A percentile compares a stretch with the other conserved stretches of the same genome.
These are phyloP conservation scores for Geopemphigus sp. DNA, from an alignment of 1,140 invertebrate species.

Conservation along the genomic window DNA sequence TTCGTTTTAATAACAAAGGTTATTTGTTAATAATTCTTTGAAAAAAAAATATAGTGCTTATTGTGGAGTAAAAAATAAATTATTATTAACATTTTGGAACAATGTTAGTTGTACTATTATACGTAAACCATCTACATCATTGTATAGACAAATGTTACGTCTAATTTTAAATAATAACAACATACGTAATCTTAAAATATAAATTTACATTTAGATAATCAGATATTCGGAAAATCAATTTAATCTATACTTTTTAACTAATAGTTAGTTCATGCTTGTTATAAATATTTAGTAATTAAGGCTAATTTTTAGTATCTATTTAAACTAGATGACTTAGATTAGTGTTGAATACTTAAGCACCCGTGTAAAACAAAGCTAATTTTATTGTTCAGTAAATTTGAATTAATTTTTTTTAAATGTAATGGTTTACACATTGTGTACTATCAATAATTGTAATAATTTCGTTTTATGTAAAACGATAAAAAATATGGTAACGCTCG, in stretches of 20 bases:
- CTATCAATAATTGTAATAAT: no score
- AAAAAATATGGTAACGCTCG: no score
- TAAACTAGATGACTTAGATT: not conserved
- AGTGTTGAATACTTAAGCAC: not conserved
- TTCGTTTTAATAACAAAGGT: conserved; percentile 13
- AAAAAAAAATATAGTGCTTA: not conserved
- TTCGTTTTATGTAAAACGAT: no score
- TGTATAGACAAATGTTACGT: not conserved
- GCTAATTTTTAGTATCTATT: not conserved
- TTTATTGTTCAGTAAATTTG: not conserved
- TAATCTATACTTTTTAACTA: not conserved
- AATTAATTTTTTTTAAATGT: not conserved
- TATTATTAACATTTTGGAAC: not conserved
- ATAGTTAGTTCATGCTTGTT: not conserved
- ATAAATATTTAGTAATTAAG: not conserved
- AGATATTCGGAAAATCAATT: no score
- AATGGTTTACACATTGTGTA: no score
- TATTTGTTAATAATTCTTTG: conserved; percentile 20
- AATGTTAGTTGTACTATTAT: no score
- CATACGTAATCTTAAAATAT: no score
- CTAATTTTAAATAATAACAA: not conserved
- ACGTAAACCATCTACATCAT: no score
- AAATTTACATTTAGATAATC: no score
- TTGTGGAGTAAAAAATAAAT: not conserved
- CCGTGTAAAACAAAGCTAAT: not conserved